A percentile compares a stretch with the other conserved stretches of the same genome.
Conservation (phyloP, 1,140 invertebrate species). For the Olivierus martensii region DNA sequence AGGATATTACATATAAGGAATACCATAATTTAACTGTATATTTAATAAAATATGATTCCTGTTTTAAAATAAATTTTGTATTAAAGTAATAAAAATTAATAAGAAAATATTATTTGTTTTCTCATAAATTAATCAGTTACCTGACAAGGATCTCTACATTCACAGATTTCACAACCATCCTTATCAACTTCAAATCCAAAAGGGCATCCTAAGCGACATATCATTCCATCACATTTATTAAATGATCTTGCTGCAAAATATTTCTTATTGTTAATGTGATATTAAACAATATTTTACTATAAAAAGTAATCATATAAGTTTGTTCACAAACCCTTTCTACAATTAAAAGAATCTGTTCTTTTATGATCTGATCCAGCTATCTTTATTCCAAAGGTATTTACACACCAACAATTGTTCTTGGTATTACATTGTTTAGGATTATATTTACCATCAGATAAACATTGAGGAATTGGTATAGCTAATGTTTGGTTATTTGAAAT, state of each 20-base stretch:
- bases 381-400: slow-evolving; percentile 18
- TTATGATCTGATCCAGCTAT: background rate
- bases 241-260: no score
- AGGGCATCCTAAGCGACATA: slow-evolving; percentile 18
- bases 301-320: no score
- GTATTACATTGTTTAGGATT: slow-evolving; percentile 13
- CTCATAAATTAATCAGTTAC: slow-evolving; percentile 1
- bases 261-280: no score
- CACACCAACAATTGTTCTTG: slow-evolving; percentile 32
- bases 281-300: no score
- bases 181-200: slow-evolving; percentile 18
- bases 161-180: slow-evolving; percentile 17
- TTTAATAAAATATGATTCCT: no score
- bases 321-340: no score
- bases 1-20: no score
- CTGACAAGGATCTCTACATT: slow-evolving; percentile 18
- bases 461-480: slow-evolving; percentile 51
- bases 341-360: no score
- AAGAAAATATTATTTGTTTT: no score
- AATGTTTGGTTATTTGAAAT: slow-evolving; percentile 62
- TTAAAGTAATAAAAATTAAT: no score
- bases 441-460: slow-evolving; percentile 26
- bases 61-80: no score
- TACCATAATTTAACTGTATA: no score
- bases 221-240: slow-evolving; percentile 6